phyloP scores from a whole-genome alignment of 2,888 invertebrate genomes.

The Pristionchus mayeri region DNA sequence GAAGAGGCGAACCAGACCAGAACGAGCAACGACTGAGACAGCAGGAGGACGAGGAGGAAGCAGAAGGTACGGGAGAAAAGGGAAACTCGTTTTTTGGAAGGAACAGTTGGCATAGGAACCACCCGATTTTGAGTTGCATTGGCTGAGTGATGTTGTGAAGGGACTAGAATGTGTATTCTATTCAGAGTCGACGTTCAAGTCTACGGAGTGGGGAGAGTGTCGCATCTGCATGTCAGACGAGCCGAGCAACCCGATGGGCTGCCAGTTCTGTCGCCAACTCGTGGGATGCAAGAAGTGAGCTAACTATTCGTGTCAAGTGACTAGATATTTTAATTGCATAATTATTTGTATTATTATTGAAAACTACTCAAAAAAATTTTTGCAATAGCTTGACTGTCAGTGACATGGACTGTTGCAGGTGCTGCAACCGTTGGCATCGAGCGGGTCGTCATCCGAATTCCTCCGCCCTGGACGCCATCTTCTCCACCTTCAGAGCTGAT shows the following conservation, averaged over 20 bases:
- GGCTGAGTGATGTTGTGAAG: background rate
- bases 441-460: constrained; percentile 20
- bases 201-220: constrained; percentile 39
- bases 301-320: background rate
- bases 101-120: too few relatives aligned
- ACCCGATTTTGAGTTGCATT: too few relatives aligned
- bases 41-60: background rate
- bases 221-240: constrained; percentile 39
- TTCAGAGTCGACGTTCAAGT: constrained; percentile 26
- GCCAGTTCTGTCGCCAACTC: constrained; percentile 33
- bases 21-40: background rate
- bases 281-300: constrained; percentile 40
- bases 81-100: too few relatives aligned
- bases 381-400: too few relatives aligned
- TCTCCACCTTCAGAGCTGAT: constrained; percentile 3
- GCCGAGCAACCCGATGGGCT: constrained; percentile 16
- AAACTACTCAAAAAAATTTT: background rate
- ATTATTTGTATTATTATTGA: too few relatives aligned
- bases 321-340: background rate
- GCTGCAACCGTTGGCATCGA: constrained; percentile 29
- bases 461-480: background rate
- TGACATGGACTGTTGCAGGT: background rate
- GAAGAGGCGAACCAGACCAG: background rate
- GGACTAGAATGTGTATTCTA: background rate
- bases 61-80: background rate